These are phyloP conservation scores for Marmota monax DNA, from an alignment of 2,113 vertebrate species.

Conservation along the genomic window DNA sequence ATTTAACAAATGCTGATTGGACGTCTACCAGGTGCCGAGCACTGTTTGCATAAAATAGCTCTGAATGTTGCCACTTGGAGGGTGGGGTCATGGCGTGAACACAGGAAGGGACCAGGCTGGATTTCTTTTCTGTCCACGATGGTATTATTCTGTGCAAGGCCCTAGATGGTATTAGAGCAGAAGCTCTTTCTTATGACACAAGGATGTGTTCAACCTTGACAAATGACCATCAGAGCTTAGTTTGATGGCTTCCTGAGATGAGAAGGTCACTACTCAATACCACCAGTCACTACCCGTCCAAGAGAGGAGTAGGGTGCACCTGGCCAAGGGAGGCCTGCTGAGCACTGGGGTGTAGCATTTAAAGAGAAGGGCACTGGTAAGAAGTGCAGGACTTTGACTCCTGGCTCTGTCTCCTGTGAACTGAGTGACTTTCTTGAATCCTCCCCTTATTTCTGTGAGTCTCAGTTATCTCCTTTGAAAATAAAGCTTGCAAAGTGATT, in stretches of 20 bases:
- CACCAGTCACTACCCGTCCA: neutral
- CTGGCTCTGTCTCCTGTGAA: neutral
- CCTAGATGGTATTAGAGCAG: neutral
- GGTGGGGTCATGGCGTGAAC: neutral
- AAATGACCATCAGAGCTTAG: neutral
- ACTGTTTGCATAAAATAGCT: neutral
- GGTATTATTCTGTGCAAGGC: too few relatives aligned
- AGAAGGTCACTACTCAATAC: neutral
- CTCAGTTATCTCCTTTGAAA: slow-evolving; percentile 3
- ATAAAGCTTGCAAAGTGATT: neutral
- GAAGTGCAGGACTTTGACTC: neutral
- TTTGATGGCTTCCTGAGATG: neutral
- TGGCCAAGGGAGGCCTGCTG: neutral
- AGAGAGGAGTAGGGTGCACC: neutral
- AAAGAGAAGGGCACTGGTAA: neutral
- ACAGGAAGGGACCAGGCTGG: neutral
- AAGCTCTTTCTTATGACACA: neutral
- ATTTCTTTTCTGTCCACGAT: neutral
- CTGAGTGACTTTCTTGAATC: slow-evolving; percentile 17
- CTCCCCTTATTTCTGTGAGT: neutral
- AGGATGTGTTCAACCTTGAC: neutral
- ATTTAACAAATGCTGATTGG: neutral
- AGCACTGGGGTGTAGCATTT: neutral
- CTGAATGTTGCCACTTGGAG: neutral
- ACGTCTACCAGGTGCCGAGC: neutral